Percentiles rank a stretch among this genome's conserved stretches.
These are phyloP conservation scores for Dendrolimus pini DNA, from an alignment of 2,888 invertebrate genomes.

Conservation along the genomic window DNA sequence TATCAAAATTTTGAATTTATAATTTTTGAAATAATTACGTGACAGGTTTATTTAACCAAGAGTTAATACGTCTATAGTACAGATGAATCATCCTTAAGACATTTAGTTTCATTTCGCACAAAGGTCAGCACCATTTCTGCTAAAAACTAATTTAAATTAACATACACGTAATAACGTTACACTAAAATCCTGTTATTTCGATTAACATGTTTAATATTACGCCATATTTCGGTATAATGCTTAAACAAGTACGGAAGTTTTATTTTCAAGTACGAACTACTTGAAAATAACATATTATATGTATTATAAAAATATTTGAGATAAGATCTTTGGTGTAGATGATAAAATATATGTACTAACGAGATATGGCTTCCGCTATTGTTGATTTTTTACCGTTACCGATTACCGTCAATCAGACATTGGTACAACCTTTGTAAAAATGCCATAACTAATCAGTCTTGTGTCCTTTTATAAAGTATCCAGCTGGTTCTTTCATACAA, in stretches of 20 bases:
- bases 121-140: not conserved
- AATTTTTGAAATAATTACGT: no score
- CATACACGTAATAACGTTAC: not conserved
- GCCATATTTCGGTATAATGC: not conserved
- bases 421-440: not conserved
- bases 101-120: no score
- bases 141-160: constrained; percentile 1
- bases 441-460: not conserved
- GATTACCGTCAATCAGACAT: not conserved
- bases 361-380: not conserved
- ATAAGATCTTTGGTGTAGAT: not conserved
- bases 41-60: no score
- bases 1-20: no score
- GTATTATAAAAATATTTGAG: constrained; percentile 4
- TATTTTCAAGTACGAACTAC: constrained; percentile 13
- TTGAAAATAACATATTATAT: not conserved
- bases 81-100: no score
- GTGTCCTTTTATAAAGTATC: not conserved
- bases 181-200: not conserved
- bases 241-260: constrained; percentile 11
- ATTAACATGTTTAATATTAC: constrained; percentile 3
- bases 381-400: not conserved
- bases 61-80: no score
- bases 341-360: not conserved
- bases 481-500: no score